Evolutionary conservation across 2,888 invertebrate species (phyloP).

Genomic region (Oasisia sp.): DNA sequence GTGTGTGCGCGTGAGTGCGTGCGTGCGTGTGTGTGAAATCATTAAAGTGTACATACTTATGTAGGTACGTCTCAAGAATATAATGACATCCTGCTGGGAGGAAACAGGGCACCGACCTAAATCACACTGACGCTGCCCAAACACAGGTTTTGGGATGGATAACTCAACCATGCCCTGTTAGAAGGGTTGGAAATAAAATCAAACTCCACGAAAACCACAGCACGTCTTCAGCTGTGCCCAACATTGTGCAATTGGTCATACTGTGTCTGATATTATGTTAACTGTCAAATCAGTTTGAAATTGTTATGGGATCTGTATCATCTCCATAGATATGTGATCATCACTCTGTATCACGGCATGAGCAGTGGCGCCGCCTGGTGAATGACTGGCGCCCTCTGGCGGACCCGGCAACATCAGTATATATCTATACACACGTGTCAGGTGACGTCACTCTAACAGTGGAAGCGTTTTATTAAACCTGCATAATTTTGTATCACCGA

Average conservation of each 20-base stretch:
- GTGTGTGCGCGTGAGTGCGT: too few species aligned
- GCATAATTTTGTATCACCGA: not conserved
- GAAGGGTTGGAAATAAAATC: not conserved
- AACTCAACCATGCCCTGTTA: not conserved
- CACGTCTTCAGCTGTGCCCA: too few species aligned
- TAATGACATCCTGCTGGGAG: not conserved
- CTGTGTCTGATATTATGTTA: not conserved
- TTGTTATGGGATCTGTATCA: not conserved
- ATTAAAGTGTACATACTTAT: not conserved
- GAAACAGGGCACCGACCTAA: not conserved
- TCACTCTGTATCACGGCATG: not conserved
- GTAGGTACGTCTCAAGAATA: not conserved
- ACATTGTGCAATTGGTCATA: not conserved
- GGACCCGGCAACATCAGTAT: not conserved
- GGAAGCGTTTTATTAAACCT: not conserved
- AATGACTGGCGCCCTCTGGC: not conserved
- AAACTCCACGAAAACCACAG: too few species aligned
- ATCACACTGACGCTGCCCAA: not conserved
- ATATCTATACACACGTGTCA: not conserved
- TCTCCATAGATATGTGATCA: too few species aligned
- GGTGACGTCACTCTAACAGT: not conserved
- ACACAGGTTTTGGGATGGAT: not conserved
- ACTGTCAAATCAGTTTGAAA: not conserved
- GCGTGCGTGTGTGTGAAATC: not conserved
- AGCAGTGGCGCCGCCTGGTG: conserved; percentile 2